These are phyloP conservation scores for Procavia capensis DNA, from an alignment of 2,113 vertebrate species.

Conservation along the genomic window DNA sequence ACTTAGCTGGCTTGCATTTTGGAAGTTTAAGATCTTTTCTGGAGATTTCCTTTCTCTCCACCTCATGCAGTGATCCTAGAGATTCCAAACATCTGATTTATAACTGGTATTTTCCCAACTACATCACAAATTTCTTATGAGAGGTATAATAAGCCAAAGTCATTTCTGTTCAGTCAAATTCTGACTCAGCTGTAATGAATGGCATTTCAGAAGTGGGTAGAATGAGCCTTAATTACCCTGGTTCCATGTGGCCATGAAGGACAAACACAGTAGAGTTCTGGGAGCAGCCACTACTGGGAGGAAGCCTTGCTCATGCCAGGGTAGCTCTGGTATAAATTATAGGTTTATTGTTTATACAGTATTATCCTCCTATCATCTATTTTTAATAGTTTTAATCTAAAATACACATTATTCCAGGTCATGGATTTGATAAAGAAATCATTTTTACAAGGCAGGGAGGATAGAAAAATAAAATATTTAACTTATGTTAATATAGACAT, in stretches of 20 bases:
- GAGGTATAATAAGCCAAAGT: background rate
- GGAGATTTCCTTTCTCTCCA: background rate
- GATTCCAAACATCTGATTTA: background rate
- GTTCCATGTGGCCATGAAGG: too few relatives aligned
- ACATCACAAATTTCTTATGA: background rate
- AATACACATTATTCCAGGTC: background rate
- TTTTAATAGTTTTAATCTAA: constrained; percentile 18
- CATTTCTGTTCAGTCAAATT: background rate
- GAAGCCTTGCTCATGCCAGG: background rate
- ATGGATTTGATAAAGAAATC: background rate
- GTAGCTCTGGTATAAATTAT: background rate
- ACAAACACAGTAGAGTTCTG: background rate
- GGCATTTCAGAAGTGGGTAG: background rate
- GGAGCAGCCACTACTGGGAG: background rate
- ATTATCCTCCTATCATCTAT: background rate
- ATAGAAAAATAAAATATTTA: constrained; percentile 14
- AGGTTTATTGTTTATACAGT: background rate
- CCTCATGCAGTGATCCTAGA: background rate
- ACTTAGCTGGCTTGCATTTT: background rate
- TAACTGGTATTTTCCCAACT: background rate
- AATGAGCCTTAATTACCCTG: background rate
- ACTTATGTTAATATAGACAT: background rate
- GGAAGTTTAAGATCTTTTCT: background rate
- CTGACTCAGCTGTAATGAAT: background rate
- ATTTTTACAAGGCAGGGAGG: background rate